Evolutionary conservation across 2,113 vertebrate genomes (phyloP).

Genomic region (Xyrauchen texanus): DNA sequence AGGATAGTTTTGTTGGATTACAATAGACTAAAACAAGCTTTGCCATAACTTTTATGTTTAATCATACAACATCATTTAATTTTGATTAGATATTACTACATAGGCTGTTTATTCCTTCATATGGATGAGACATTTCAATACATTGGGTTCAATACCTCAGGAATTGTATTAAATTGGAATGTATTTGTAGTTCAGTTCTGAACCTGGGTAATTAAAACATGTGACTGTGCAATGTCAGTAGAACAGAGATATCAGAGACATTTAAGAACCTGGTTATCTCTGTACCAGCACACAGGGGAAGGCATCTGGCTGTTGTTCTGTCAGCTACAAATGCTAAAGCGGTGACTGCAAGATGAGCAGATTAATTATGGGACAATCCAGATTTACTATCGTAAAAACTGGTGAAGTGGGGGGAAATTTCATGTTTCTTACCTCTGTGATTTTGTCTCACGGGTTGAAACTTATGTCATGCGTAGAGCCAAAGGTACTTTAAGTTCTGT

Average conservation of each 20-base stretch:
- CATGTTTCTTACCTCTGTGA: background rate
- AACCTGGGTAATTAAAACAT: constrained; percentile 25
- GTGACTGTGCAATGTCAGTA: constrained; percentile 30
- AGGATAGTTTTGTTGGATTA: no score
- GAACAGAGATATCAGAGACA: constrained; percentile 15
- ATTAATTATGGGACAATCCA: constrained; percentile 24
- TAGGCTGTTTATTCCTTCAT: no score
- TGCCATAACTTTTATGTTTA: no score
- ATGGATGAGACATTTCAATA: no score
- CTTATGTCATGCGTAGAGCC: background rate
- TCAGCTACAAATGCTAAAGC: constrained; percentile 8
- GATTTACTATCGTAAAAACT: background rate
- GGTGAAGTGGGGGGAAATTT: background rate
- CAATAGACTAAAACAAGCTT: no score
- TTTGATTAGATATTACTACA: no score
- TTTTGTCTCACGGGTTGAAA: no score
- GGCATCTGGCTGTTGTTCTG: constrained; percentile 33
- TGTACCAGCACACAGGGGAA: constrained; percentile 20
- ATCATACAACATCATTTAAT: no score
- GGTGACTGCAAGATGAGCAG: constrained; percentile 8
- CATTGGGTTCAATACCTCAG: no score
- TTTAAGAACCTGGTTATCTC: constrained; percentile 44
- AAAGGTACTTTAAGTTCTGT: background rate
- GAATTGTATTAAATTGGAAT: no score
- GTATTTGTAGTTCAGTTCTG: no score